Evolutionary conservation across 2,797 vertebrate species (phyloP).

Genomic region (Botia almorhae): DNA sequence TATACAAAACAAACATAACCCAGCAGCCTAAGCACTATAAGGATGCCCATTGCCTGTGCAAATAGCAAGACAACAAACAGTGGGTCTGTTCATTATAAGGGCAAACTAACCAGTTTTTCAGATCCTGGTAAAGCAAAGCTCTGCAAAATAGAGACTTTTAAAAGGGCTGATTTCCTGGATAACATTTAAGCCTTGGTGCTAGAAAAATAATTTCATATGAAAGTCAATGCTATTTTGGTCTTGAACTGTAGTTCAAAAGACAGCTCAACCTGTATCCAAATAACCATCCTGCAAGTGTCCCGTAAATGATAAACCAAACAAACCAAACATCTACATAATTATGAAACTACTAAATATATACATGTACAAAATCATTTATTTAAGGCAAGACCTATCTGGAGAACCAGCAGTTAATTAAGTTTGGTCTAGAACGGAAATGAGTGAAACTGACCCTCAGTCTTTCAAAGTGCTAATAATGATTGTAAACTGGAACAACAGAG

Average conservation of each 20-base stretch:
- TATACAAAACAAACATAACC: background rate
- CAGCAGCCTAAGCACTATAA: background rate
- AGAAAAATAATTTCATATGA: background rate
- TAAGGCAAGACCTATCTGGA: background rate
- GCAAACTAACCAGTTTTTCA: background rate
- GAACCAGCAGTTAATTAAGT: background rate
- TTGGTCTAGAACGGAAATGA: background rate
- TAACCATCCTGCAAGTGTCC: background rate
- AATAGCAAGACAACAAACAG: background rate
- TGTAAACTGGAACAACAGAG: background rate
- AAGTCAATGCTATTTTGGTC: background rate
- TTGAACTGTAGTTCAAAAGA: background rate
- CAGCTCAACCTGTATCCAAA: background rate
- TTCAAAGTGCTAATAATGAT: constrained; percentile 26
- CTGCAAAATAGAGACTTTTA: background rate
- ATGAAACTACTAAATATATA: constrained; percentile 10
- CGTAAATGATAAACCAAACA: background rate
- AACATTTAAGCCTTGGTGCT: background rate
- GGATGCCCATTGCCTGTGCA: background rate
- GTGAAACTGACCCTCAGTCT: constrained; percentile 14
- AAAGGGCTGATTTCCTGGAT: background rate
- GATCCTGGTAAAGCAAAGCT: background rate
- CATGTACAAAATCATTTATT: background rate
- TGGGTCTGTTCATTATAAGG: background rate
- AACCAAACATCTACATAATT: background rate